These are phyloP conservation scores for Drosophila kambysellisi DNA, from an alignment of 2,888 invertebrate species.

Conservation along the genomic window DNA sequence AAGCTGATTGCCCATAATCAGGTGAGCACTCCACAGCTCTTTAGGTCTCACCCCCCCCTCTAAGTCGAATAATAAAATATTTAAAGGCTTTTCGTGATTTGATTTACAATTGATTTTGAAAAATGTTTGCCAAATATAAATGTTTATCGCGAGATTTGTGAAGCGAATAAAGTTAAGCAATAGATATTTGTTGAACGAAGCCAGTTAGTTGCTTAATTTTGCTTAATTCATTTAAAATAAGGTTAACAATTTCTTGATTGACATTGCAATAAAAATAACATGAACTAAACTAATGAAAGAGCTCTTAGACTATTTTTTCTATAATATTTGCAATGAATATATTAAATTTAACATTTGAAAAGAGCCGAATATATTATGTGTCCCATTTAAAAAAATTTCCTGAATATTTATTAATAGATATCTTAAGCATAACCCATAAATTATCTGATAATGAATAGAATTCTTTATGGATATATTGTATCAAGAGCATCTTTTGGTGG, in stretches of 20 bases:
- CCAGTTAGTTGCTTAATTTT: background rate
- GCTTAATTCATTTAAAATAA: background rate
- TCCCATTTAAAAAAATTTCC: background rate
- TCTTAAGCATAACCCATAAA: background rate
- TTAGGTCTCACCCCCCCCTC: no score
- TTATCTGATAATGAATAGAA: background rate
- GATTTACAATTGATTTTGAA: conserved; percentile 16
- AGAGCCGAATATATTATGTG: background rate
- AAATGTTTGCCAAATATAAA: background rate
- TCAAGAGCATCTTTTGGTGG: background rate
- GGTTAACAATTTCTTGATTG: background rate
- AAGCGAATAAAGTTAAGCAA: background rate
- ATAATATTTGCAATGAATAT: background rate
- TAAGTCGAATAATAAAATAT: conserved; percentile 11
- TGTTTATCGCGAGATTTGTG: background rate
- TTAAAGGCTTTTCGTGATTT: conserved; percentile 25
- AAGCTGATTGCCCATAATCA: conserved; percentile 86
- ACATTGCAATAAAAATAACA: background rate
- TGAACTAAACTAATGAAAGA: background rate
- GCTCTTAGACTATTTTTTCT: background rate
- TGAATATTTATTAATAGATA: background rate
- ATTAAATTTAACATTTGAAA: background rate
- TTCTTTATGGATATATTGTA: background rate
- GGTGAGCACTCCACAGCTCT: conserved; percentile 57
- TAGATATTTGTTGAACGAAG: background rate